A percentile compares a stretch with the other conserved stretches of the same genome.
Evolutionary conservation across 2,113 vertebrate species (phyloP).

Genomic region (Garra rufa): DNA sequence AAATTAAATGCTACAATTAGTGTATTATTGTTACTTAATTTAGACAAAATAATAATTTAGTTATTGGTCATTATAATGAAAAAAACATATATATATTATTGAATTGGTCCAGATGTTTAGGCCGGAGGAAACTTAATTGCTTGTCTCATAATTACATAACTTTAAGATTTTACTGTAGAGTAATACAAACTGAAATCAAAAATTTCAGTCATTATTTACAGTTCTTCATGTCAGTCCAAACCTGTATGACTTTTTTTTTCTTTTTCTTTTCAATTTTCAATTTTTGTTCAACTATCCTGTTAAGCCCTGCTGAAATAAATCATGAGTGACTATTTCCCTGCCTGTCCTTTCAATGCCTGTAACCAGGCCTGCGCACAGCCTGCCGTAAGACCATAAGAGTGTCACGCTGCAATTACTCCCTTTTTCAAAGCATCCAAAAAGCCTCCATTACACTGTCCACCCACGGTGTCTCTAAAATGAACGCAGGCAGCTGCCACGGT

Average conservation of each 20-base stretch:
- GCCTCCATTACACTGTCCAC: conserved; percentile 50
- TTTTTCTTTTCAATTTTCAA: too few relatives aligned
- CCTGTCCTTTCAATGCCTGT: conserved; percentile 11
- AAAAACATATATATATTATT: neutral
- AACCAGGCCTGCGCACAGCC: conserved; percentile 8
- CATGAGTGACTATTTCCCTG: neutral
- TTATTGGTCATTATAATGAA: neutral
- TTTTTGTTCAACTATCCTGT: neutral
- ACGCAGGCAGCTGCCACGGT: conserved; percentile 1
- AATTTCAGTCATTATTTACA: neutral
- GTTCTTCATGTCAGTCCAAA: neutral
- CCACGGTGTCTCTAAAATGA: conserved; percentile 31
- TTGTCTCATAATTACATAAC: neutral
- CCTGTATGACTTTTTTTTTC: neutral
- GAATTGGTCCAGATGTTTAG: neutral
- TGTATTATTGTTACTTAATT: neutral
- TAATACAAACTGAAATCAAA: too few relatives aligned
- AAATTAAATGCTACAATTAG: too few relatives aligned
- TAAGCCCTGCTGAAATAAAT: neutral
- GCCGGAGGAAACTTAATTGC: neutral
- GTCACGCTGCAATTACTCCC: conserved; percentile 38
- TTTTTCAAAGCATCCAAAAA: conserved; percentile 35
- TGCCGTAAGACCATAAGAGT: conserved; percentile 4
- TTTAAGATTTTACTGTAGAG: too few relatives aligned
- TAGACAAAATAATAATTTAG: neutral